phyloP scores from a whole-genome alignment of 2,888 invertebrate species.

The Eledone cirrhosa region DNA sequence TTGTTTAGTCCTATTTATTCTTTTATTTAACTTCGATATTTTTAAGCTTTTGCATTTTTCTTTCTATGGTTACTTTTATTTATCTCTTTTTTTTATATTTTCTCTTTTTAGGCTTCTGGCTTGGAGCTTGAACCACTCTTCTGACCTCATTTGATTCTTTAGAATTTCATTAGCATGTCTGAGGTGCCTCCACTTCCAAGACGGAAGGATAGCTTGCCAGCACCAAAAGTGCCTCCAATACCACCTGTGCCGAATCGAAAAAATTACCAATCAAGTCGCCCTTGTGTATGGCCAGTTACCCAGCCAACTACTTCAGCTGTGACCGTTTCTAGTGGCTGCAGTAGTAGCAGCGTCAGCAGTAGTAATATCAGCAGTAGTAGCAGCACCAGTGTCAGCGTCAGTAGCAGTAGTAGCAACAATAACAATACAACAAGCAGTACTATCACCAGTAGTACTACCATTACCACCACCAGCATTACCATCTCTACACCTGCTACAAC shows the following conservation, averaged over 20 bases:
- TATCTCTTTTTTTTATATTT: not conserved
- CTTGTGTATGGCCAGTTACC: not conserved
- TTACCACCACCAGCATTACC: not conserved
- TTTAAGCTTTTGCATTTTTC: no score
- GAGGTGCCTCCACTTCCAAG: constrained; percentile 28
- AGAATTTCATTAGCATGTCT: constrained; percentile 30
- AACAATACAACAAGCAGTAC: not conserved
- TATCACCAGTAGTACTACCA: not conserved
- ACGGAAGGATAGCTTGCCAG: constrained; percentile 30
- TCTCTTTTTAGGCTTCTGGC: constrained; percentile 13
- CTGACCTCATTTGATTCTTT: constrained; percentile 18
- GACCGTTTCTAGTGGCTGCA: not conserved
- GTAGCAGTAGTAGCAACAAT: not conserved
- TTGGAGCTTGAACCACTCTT: constrained; percentile 14
- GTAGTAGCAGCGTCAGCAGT: not conserved
- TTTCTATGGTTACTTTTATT: no score
- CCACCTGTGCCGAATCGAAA: constrained; percentile 30
- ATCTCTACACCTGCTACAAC: not conserved
- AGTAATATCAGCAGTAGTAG: not conserved
- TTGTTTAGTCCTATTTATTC: no score
- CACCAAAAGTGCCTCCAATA: constrained; percentile 28
- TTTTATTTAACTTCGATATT: no score
- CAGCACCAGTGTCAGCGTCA: not conserved
- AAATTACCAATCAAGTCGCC: not conserved
- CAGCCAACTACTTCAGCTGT: not conserved